phyloP scores from a whole-genome alignment of 1,140 invertebrate species.

The Pseudomyrmex flavicornis region DNA sequence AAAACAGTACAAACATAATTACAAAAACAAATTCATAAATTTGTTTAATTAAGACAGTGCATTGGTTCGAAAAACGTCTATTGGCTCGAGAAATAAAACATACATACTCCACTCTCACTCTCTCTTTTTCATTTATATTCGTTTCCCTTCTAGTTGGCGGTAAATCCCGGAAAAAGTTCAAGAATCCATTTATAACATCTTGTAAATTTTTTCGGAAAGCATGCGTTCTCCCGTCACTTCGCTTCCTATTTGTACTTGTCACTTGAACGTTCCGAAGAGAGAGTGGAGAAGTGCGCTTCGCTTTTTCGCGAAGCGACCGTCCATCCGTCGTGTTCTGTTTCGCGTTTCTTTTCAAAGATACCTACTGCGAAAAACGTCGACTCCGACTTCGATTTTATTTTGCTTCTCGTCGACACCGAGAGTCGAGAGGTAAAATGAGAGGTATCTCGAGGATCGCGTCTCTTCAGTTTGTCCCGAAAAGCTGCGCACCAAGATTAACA shows the following conservation, averaged over 20 bases:
- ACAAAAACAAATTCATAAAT: no score
- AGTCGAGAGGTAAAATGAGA: not conserved
- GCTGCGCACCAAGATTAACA: no score
- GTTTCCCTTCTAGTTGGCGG: not conserved
- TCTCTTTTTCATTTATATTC: slow-evolving; percentile 20
- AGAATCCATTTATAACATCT: slow-evolving; percentile 17
- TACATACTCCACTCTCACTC: not conserved
- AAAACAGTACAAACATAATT: no score
- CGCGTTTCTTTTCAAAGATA: not conserved
- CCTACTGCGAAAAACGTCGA: no score
- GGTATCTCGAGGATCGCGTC: not conserved
- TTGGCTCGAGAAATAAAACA: not conserved
- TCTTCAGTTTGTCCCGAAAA: not conserved
- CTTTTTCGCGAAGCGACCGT: not conserved
- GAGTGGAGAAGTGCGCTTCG: not conserved
- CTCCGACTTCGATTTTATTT: not conserved
- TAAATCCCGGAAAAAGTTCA: not conserved
- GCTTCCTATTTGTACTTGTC: slow-evolving; percentile 24
- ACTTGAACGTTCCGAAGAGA: not conserved
- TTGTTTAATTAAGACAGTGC: no score
- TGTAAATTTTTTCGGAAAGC: not conserved
- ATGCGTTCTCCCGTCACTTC: not conserved
- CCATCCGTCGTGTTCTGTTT: not conserved
- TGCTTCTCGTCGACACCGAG: not conserved
- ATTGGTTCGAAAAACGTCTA: not conserved